These are phyloP conservation scores for Eurois occulta DNA, from an alignment of 2,888 invertebrate species.

Conservation along the genomic window DNA sequence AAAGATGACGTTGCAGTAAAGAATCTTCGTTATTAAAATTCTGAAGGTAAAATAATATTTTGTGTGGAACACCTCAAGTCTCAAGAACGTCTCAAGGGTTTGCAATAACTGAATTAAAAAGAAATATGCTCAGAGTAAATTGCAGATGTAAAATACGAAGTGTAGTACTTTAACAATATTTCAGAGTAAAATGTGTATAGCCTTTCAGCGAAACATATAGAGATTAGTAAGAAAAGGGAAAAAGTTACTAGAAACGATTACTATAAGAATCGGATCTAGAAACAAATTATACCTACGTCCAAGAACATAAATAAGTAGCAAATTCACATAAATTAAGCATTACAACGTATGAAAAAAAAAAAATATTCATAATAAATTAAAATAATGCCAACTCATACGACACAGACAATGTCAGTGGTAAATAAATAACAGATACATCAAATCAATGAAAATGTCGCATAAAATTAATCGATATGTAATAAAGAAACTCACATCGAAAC, in stretches of 20 bases:
- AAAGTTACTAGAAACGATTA: constrained; percentile 4
- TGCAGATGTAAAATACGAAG: not conserved
- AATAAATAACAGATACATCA: constrained; percentile 40
- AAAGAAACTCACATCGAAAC: constrained; percentile 35
- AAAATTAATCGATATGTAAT: constrained; percentile 60
- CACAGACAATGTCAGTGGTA: constrained; percentile 22
- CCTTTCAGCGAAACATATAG: constrained; percentile 30
- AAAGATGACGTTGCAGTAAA: constrained; percentile 15
- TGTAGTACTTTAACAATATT: constrained; percentile 4
- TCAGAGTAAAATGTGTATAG: not conserved
- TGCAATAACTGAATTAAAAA: constrained; percentile 27
- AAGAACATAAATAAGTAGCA: constrained; percentile 38
- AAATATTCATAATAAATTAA: constrained; percentile 51
- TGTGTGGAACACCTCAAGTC: constrained; percentile 7
- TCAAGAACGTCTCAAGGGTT: constrained; percentile 43
- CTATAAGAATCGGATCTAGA: constrained; percentile 6
- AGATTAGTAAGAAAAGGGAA: not conserved
- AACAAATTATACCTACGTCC: constrained; percentile 36
- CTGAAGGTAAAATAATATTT: constrained; percentile 5
- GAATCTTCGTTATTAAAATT: not conserved
- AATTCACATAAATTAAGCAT: constrained; percentile 24
- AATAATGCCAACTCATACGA: constrained; percentile 39
- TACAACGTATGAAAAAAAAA: constrained; percentile 44
- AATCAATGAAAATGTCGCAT: constrained; percentile 63
- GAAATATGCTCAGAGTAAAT: constrained; percentile 29